A percentile compares a stretch with the other conserved stretches of the same genome.
phyloP scores from a whole-genome alignment of 2,888 invertebrate genomes.

The Limnephilus auricula region DNA sequence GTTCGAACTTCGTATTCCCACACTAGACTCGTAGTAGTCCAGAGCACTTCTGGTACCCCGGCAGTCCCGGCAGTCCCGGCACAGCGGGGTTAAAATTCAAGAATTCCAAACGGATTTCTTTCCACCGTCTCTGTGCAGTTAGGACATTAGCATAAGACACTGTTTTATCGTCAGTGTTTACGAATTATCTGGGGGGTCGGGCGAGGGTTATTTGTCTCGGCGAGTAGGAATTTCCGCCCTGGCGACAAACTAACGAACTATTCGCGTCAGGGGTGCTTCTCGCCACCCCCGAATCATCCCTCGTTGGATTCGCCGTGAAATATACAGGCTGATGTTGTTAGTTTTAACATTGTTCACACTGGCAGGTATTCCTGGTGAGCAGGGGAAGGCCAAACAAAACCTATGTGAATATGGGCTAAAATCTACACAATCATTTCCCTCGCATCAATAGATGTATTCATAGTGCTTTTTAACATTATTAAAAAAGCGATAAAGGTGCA shows the following conservation, averaged over 20 bases:
- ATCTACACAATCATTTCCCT: neutral
- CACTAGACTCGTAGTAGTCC: neutral
- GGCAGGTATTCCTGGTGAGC: neutral
- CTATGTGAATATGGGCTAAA: neutral
- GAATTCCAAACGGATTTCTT: constrained; percentile 28
- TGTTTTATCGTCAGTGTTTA: constrained; percentile 52
- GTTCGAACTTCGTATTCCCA: neutral
- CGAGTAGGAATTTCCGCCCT: constrained; percentile 61
- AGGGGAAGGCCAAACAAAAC: neutral
- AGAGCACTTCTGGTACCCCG: neutral
- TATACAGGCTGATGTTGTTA: neutral
- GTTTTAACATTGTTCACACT: neutral
- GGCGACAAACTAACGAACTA: constrained; percentile 63
- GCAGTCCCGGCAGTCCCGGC: no score
- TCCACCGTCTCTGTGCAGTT: constrained; percentile 41
- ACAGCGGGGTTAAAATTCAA: constrained; percentile 15
- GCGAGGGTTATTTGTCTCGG: constrained; percentile 63
- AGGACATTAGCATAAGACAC: constrained; percentile 48
- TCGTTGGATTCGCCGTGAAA: constrained; percentile 25
- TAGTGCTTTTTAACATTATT: no score
- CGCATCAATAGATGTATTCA: neutral
- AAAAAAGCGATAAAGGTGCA: no score
- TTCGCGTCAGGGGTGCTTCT: constrained; percentile 48
- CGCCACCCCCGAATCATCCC: constrained; percentile 41
- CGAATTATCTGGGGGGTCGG: constrained; percentile 53